phyloP scores from a whole-genome alignment of 2,888 invertebrate species.

The Notodromas monacha region DNA sequence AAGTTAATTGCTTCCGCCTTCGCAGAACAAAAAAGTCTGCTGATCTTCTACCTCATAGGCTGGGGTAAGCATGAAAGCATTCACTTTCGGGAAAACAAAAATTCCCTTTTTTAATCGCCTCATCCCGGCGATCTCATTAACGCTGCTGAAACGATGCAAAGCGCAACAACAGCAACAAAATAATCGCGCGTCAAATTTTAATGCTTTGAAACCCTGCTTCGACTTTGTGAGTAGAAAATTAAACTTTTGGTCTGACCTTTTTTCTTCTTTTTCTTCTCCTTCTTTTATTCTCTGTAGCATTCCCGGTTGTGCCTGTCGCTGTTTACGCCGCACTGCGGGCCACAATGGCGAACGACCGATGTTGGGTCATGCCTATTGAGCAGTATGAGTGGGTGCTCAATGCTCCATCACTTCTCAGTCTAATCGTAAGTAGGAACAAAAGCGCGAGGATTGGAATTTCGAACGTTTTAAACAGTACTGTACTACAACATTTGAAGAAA shows the following conservation, averaged over 20 bases:
- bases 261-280: background rate
- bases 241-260: no score
- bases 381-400: constrained; percentile 16
- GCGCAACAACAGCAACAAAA: background rate
- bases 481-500: no score
- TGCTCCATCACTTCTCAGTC: constrained; percentile 15
- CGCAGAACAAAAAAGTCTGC: constrained; percentile 12
- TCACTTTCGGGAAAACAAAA: background rate
- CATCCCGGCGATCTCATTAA: background rate
- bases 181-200: background rate
- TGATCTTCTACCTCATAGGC: background rate
- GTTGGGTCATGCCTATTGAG: constrained; percentile 14
- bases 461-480: no score
- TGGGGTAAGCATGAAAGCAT: background rate
- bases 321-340: constrained; percentile 15
- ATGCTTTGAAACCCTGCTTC: no score
- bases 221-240: no score
- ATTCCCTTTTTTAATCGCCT: background rate
- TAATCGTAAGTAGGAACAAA: constrained; percentile 14
- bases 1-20: constrained; percentile 18
- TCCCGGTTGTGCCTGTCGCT: constrained; percentile 15
- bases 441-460: no score
- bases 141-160: background rate
- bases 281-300: constrained; percentile 12
- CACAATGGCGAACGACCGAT: constrained; percentile 13